A percentile compares a stretch with the other conserved stretches of the same genome.
phyloP scores from a whole-genome alignment of 1,140 invertebrate genomes.

The Trichomalopsis sarcophagae region DNA sequence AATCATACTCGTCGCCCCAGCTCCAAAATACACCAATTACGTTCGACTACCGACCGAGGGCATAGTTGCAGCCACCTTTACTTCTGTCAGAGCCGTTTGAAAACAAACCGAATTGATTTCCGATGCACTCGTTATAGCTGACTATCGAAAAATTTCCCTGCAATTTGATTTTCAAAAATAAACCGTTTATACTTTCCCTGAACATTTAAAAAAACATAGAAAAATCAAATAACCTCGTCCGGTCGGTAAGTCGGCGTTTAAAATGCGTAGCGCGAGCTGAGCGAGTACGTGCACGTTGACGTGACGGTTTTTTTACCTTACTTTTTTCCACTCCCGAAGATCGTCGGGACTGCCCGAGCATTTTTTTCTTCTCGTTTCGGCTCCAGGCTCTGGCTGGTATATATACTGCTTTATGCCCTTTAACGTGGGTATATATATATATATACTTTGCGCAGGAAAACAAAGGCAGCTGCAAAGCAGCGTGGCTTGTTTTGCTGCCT shows the following conservation, averaged over 20 bases:
- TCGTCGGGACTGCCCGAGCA: not conserved
- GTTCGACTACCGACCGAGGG: not conserved
- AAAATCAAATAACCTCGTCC: not conserved
- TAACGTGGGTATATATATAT: no score
- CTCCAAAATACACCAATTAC: not conserved
- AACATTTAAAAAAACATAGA: no score
- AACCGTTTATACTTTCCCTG: no score
- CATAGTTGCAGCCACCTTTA: not conserved
- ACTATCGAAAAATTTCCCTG: no score
- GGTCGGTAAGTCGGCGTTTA: slow-evolving; percentile 8
- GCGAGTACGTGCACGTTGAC: no score
- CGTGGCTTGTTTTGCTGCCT: no score
- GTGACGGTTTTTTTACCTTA: slow-evolving; percentile 4
- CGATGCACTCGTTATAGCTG: no score
- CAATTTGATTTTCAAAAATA: no score
- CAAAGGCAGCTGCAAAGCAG: no score
- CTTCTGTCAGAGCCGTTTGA: no score
- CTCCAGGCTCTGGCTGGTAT: not conserved
- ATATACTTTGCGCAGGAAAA: no score
- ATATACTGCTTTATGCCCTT: not conserved
- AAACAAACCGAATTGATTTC: no score
- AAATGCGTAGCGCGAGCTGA: not conserved
- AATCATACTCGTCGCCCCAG: slow-evolving; percentile 10
- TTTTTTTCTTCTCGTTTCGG: not conserved
- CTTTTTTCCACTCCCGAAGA: not conserved